Percentiles rank a stretch among this genome's conserved stretches.
These are phyloP conservation scores for Tetragonula clypearis DNA, from an alignment of 1,140 invertebrate species.

Conservation along the genomic window DNA sequence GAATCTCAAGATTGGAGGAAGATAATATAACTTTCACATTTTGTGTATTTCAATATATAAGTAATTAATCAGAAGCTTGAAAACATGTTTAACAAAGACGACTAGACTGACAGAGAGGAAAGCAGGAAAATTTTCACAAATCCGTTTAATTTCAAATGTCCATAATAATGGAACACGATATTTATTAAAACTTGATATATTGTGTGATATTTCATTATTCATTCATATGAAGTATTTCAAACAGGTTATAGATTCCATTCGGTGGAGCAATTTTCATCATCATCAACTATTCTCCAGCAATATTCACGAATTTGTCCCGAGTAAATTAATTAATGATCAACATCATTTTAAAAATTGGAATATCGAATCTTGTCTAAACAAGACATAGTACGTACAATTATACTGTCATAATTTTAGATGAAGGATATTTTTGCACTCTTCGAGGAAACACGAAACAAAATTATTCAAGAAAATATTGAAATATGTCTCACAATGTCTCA, in stretches of 20 bases:
- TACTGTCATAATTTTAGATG: neutral
- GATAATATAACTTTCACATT: too few species aligned
- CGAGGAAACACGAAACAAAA: too few species aligned
- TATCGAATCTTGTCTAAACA: neutral
- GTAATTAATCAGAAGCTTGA: too few species aligned
- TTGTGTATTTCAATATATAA: too few species aligned
- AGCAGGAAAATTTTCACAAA: neutral
- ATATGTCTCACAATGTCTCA: too few species aligned
- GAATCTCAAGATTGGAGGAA: neutral
- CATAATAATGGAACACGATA: neutral
- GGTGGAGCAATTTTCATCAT: neutral
- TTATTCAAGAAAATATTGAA: too few species aligned
- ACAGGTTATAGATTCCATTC: neutral
- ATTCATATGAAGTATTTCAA: neutral
- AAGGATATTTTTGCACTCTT: too few species aligned
- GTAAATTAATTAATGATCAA: slow-evolving; percentile 16
- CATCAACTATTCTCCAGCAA: neutral
- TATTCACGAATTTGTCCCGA: slow-evolving; percentile 7
- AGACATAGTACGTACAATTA: neutral
- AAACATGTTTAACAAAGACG: too few species aligned
- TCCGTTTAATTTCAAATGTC: neutral
- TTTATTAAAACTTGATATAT: neutral
- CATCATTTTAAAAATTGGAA: neutral
- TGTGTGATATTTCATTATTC: neutral
- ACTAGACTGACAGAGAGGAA: too few species aligned